Evolutionary conservation across 2,113 vertebrate genomes (phyloP), one percentile per base, ranked within the genome.

Genomic region (Takifugu bimaculatus): DNA sequence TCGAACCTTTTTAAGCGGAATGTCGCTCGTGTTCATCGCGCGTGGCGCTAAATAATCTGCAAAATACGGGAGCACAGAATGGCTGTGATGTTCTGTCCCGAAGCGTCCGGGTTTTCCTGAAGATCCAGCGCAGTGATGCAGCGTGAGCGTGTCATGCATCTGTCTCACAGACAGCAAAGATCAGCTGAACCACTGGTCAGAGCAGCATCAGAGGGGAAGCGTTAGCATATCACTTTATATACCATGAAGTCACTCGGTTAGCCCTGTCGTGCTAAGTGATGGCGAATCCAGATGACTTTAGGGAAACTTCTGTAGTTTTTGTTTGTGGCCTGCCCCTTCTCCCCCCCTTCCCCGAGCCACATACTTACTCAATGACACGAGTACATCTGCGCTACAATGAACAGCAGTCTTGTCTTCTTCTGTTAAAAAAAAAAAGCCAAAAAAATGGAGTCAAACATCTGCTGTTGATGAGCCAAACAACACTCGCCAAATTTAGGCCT

Each of bases 341-440:
- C 75, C 79, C 81, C 14, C n/a, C 35, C 20, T 20, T 20, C 20
- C 4, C 13, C 2, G 57, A 73, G 65, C 65, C 71, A 80, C 85
- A 89, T 88, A 88, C 74, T 89, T 77, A 84, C 85, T 82, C 80
- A 77, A 54, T 87, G 86, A 86, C 79, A 86, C 74, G 80, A 84
- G 60, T 84, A 83, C 88, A 88, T 89, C 88, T 89, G 88, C 72
- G 77, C 74, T 80, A 80, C 78, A 83, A 80, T 83, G 69, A 85
- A 75, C 76, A 73, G 71, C 81, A 81, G 79, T 77, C 56, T 54
- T 52, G 64, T 70, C 61, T 82, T 79, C 79, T 63, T 65, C 20
- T 20, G 20, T 71, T 65, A 20, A 70, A 69, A 72, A 70, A 35
- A 35, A 5, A 35, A 35, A 35, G 1, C 32, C 5, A 35, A 10